Conservation (phyloP, 2,797 vertebrate genomes). For the Crenichthys baileyi region DNA sequence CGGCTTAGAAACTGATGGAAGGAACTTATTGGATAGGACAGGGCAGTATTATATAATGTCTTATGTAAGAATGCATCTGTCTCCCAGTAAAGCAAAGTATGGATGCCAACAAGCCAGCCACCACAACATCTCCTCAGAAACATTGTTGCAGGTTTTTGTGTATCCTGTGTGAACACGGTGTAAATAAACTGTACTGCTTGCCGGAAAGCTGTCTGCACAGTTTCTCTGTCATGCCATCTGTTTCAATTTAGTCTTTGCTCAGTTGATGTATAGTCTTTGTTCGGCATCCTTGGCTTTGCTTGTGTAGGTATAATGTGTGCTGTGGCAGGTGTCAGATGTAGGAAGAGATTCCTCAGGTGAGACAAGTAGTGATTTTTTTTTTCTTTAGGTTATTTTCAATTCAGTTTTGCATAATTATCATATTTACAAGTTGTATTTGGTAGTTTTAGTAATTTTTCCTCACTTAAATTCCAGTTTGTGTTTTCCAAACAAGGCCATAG, state of each 20-base stretch:
- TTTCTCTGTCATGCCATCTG: constrained; percentile 55
- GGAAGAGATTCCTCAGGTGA: constrained; percentile 66
- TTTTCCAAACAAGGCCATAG: constrained; percentile 11
- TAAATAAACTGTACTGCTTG: constrained; percentile 47
- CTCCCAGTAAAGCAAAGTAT: constrained; percentile 74
- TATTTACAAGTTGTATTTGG: constrained; percentile 19
- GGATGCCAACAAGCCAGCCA: constrained; percentile 71
- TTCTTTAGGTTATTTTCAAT: constrained; percentile 46
- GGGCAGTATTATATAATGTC: constrained; percentile 78
- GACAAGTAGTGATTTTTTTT: constrained; percentile 50
- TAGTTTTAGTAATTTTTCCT: neutral
- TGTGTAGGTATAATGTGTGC: constrained; percentile 33
- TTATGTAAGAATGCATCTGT: constrained; percentile 85
- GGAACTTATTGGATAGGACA: constrained; percentile 70
- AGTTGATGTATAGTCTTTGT: constrained; percentile 43
- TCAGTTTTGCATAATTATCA: constrained; percentile 34
- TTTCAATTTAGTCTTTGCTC: constrained; percentile 41
- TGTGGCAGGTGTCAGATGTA: constrained; percentile 62
- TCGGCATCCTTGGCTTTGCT: constrained; percentile 42
- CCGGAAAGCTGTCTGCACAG: constrained; percentile 42
- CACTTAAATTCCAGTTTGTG: neutral
- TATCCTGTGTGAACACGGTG: constrained; percentile 36
- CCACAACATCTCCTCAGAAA: constrained; percentile 64
- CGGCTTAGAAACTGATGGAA: constrained; percentile 60
- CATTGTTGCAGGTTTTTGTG: constrained; percentile 58